Conservation (phyloP, 2,113 vertebrate species). For the Euleptes europaea region DNA sequence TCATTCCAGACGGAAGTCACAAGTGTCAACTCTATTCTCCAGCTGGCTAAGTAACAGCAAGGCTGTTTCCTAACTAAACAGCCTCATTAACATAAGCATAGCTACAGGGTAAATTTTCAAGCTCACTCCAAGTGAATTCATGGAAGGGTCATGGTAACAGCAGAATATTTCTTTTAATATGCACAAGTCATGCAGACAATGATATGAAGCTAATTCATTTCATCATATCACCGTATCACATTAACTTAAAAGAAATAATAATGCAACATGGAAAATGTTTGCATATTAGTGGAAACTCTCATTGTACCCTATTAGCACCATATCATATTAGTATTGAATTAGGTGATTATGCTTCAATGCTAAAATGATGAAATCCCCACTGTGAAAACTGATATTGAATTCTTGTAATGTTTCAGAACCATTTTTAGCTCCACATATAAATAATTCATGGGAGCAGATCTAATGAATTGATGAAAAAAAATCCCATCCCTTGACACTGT, state of each 20-base stretch:
- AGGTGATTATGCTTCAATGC: slow-evolving; percentile 77
- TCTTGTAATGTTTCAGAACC: slow-evolving; percentile 83
- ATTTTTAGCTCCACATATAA: slow-evolving; percentile 80
- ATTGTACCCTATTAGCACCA: slow-evolving; percentile 81
- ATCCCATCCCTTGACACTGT: slow-evolving; percentile 72
- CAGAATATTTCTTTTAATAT: slow-evolving; percentile 76
- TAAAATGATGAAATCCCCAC: slow-evolving; percentile 83
- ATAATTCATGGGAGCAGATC: slow-evolving; percentile 82
- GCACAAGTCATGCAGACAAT: slow-evolving; percentile 79
- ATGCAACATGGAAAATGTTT: slow-evolving; percentile 82
- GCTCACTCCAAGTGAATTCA: slow-evolving; percentile 80
- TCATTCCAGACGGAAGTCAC: slow-evolving; percentile 71
- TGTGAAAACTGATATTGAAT: slow-evolving; percentile 84
- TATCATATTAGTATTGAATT: slow-evolving; percentile 80
- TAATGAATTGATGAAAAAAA: slow-evolving; percentile 79
- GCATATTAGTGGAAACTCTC: slow-evolving; percentile 80
- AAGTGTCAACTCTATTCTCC: slow-evolving; percentile 73
- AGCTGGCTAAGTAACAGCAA: slow-evolving; percentile 78
- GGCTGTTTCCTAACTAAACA: slow-evolving; percentile 81
- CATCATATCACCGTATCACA: slow-evolving; percentile 82
- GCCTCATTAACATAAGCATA: slow-evolving; percentile 83
- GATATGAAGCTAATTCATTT: slow-evolving; percentile 83
- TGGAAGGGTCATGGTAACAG: slow-evolving; percentile 54
- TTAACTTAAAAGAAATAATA: slow-evolving; percentile 85
- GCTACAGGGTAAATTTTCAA: slow-evolving; percentile 84